Evolutionary conservation across 2,888 invertebrate species (phyloP).

Genomic region (Eupithecia subfuscata): DNA sequence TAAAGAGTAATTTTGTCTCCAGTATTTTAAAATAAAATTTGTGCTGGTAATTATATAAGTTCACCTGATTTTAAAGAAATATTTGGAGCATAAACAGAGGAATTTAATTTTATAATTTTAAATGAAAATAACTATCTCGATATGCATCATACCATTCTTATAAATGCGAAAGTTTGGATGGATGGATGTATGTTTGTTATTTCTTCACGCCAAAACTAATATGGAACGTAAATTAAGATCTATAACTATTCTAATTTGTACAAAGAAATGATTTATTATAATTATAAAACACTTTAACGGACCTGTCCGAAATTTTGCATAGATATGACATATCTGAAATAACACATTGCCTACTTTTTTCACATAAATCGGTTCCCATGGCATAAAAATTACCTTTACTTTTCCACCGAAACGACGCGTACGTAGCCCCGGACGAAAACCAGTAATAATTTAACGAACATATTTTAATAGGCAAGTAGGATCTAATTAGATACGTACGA

Average conservation of each 20-base stretch:
- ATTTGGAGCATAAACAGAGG: background rate
- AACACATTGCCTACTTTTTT: too few species aligned
- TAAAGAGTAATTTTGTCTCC: background rate
- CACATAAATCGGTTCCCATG: background rate
- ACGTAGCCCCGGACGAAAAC: too few species aligned
- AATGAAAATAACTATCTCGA: too few species aligned
- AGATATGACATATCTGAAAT: background rate
- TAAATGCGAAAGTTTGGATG: background rate
- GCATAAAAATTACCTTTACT: background rate
- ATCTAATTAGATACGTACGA: background rate
- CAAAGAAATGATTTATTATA: too few species aligned
- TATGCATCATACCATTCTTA: too few species aligned
- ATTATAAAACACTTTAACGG: background rate
- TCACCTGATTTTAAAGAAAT: background rate
- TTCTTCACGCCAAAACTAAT: background rate
- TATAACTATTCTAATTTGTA: too few species aligned
- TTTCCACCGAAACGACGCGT: background rate
- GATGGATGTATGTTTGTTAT: too few species aligned
- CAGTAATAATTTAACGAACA: too few species aligned
- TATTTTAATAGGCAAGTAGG: background rate
- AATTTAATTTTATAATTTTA: background rate
- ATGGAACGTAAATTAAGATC: too few species aligned
- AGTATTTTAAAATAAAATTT: background rate
- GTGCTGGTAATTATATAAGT: background rate
- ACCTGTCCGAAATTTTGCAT: background rate